phyloP scores from a whole-genome alignment of 2,888 invertebrate genomes.

The Lasioglossum vierecki region DNA sequence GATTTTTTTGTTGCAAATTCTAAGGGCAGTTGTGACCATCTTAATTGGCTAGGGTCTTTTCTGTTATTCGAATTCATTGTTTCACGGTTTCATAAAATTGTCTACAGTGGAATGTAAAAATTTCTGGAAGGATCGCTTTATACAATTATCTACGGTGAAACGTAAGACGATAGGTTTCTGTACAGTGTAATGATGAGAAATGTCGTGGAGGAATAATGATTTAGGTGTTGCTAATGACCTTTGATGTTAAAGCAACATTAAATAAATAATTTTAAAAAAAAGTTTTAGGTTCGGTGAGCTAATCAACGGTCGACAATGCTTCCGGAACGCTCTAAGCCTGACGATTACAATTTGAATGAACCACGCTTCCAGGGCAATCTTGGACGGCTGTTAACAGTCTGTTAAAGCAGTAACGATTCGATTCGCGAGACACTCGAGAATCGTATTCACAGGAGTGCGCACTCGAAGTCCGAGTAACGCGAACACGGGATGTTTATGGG shows the following conservation, averaged over 20 bases:
- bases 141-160: not conserved
- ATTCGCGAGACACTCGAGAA: constrained; percentile 73
- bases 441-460: constrained; percentile 75
- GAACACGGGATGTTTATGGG: constrained; percentile 77
- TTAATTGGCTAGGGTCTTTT: too few relatives aligned
- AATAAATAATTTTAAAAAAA: not conserved
- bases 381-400: constrained; percentile 57
- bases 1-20: too few relatives aligned
- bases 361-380: constrained; percentile 13
- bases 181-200: not conserved
- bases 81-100: not conserved
- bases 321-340: constrained; percentile 2
- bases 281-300: not conserved
- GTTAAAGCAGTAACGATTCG: constrained; percentile 70
- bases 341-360: constrained; percentile 53
- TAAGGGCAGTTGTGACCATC: too few relatives aligned
- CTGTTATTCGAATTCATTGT: too few relatives aligned
- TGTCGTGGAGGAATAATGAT: not conserved
- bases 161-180: not conserved
- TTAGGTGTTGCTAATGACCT: too few relatives aligned
- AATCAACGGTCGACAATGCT: not conserved
- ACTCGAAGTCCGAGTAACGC: constrained; percentile 72
- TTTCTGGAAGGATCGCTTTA: not conserved
- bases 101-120: not conserved
- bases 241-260: too few relatives aligned